A percentile compares a stretch with the other conserved stretches of the same genome.
Evolutionary conservation across 2,888 invertebrate genomes (phyloP).

Genomic region (Orthosia gothica): DNA sequence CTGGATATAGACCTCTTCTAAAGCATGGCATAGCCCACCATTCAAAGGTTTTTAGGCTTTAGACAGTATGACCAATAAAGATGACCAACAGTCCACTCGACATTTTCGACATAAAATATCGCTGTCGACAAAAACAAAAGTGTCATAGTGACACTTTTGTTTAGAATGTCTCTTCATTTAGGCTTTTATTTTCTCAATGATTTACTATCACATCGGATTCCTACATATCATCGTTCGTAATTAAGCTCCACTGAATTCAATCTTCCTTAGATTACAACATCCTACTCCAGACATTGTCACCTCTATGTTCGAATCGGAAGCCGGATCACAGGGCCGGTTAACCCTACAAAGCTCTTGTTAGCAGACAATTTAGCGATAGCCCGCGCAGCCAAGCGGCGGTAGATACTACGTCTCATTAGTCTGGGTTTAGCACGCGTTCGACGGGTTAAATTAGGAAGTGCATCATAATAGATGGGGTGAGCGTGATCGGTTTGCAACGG

Average conservation of each 20-base stretch:
- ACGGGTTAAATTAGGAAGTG: slow-evolving; percentile 65
- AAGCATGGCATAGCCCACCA: too few relatives aligned
- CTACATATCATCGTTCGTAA: too few relatives aligned
- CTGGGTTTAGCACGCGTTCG: slow-evolving; percentile 53
- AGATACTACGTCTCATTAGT: slow-evolving; percentile 74
- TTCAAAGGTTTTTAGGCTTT: too few relatives aligned
- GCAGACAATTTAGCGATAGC: slow-evolving; percentile 70
- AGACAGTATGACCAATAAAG: too few relatives aligned
- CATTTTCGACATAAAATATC: too few relatives aligned
- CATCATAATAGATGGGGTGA: slow-evolving; percentile 51
- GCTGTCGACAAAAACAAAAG: too few relatives aligned
- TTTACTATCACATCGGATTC: not conserved
- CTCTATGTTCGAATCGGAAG: slow-evolving; percentile 61
- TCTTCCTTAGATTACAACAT: not conserved
- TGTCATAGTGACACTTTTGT: too few relatives aligned
- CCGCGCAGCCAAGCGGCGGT: slow-evolving; percentile 67
- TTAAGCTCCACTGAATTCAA: not conserved
- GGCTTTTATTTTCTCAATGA: too few relatives aligned
- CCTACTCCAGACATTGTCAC: slow-evolving; percentile 44
- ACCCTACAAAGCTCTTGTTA: slow-evolving; percentile 64
- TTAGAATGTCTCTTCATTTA: too few relatives aligned
- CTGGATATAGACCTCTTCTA: too few relatives aligned
- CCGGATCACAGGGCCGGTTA: slow-evolving; percentile 61
- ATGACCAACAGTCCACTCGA: too few relatives aligned
- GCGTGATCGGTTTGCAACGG: slow-evolving; percentile 26